These are phyloP conservation scores for Elephantulus edwardii DNA, from an alignment of 2,113 vertebrate species.

Conservation along the genomic window DNA sequence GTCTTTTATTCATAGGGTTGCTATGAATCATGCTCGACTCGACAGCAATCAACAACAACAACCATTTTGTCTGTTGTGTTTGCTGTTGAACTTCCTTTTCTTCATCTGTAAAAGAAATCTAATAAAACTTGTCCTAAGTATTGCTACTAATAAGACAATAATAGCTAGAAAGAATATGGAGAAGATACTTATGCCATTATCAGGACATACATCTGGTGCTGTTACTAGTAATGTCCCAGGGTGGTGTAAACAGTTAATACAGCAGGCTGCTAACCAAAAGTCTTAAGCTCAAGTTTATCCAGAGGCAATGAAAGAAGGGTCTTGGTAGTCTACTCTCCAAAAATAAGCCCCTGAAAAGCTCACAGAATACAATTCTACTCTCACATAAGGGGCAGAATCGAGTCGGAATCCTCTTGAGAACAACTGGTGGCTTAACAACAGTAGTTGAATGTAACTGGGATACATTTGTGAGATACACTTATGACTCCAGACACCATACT, in stretches of 20 bases:
- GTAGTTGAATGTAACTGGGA: background rate
- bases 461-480: too few relatives aligned
- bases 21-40: too few relatives aligned
- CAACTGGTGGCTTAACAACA: background rate
- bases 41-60: too few relatives aligned
- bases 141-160: background rate
- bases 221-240: background rate
- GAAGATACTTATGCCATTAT: fast-evolving
- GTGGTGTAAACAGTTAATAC: background rate
- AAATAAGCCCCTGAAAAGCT: background rate
- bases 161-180: background rate
- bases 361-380: background rate
- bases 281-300: background rate
- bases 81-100: background rate
- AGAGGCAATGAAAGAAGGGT: background rate
- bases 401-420: background rate
- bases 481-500: background rate
- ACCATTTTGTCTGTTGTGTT: background rate
- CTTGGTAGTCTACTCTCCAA: background rate
- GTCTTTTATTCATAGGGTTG: too few relatives aligned
- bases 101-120: background rate
- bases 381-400: background rate
- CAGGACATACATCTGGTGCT: background rate
- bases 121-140: background rate
- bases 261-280: background rate